phyloP scores from a whole-genome alignment of 2,797 vertebrate species.

The Lepus oiostolus region DNA sequence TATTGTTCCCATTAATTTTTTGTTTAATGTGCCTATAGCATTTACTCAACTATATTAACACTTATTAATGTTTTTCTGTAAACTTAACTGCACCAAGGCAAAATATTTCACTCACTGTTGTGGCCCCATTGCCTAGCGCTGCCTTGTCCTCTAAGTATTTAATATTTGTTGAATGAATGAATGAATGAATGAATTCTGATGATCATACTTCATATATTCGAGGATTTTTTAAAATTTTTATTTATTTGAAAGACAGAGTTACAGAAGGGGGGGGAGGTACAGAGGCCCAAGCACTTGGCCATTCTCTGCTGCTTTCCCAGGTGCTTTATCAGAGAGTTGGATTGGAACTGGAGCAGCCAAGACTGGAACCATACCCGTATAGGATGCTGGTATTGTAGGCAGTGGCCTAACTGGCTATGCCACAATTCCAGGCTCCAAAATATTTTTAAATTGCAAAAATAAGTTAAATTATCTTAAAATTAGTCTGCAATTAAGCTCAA shows the following conservation, averaged over 20 bases:
- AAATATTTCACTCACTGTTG: not conserved
- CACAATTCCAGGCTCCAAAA: not conserved
- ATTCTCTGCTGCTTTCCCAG: too few species aligned
- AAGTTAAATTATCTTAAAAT: not conserved
- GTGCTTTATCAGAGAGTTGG: too few species aligned
- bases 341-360: too few species aligned
- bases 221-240: not conserved
- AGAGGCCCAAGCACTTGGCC: too few species aligned
- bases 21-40: not conserved
- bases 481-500: not conserved
- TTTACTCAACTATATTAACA: not conserved
- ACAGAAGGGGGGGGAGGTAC: too few species aligned
- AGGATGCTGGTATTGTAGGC: too few species aligned
- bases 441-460: conserved; percentile 25
- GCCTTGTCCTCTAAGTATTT: not conserved
- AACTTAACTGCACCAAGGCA: not conserved
- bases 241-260: too few species aligned
- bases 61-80: not conserved
- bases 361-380: too few species aligned
- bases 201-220: not conserved
- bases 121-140: not conserved
- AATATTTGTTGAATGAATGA: not conserved
- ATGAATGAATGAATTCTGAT: not conserved
- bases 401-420: too few species aligned
- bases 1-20: not conserved